These are phyloP conservation scores for Ptilodon capucinus DNA, from an alignment of 2,888 invertebrate species.

Conservation along the genomic window DNA sequence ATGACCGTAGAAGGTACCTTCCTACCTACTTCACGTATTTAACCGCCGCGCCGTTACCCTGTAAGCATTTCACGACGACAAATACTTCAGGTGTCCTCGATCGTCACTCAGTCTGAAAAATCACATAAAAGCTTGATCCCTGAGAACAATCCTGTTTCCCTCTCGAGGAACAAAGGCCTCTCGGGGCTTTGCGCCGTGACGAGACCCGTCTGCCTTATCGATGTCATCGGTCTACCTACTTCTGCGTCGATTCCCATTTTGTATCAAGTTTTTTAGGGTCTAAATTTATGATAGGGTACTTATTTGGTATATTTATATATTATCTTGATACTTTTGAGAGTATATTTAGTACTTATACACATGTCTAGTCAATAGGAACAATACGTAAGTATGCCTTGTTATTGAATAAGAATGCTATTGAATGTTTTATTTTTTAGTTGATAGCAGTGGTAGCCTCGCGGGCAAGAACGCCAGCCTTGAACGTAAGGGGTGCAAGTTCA, in stretches of 20 bases:
- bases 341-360: too few relatives aligned
- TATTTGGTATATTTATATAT: too few relatives aligned
- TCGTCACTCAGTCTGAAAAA: conserved; percentile 48
- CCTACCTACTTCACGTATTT: background rate
- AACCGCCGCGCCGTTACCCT: background rate
- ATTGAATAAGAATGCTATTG: too few relatives aligned
- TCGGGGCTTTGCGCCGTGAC: conserved; percentile 31
- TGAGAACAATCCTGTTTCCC: conserved; percentile 52
- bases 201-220: conserved; percentile 46
- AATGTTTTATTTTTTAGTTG: too few relatives aligned
- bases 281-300: too few relatives aligned
- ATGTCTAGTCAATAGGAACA: too few relatives aligned
- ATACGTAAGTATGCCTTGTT: too few relatives aligned
- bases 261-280: conserved; percentile 1
- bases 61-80: background rate
- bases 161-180: conserved; percentile 35
- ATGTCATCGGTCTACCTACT: conserved; percentile 36
- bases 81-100: conserved; percentile 29
- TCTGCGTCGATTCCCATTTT: conserved; percentile 26
- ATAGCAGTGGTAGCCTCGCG: too few relatives aligned
- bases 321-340: too few relatives aligned
- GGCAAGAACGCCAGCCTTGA: too few relatives aligned
- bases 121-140: conserved; percentile 55
- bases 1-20: too few relatives aligned
- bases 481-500: too few relatives aligned